Conservation (phyloP, 2,888 invertebrate species). For the Agrochola lychnidis region DNA sequence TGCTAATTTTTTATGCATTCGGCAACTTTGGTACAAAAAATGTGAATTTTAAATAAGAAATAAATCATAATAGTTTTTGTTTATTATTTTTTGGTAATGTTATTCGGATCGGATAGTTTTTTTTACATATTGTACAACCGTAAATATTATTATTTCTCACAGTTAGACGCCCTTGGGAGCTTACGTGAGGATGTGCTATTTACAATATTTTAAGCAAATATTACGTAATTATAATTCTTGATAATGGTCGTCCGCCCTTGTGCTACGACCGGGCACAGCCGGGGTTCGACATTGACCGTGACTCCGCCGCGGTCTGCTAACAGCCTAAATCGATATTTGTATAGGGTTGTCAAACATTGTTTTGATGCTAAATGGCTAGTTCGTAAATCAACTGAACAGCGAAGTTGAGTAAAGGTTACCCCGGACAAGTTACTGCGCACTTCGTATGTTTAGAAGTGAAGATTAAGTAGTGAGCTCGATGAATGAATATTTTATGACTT, state of each 20-base stretch:
- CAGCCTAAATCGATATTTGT: conserved; percentile 67
- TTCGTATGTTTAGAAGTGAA: not conserved
- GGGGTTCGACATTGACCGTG: conserved; percentile 70
- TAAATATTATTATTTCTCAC: conserved; percentile 3
- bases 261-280: conserved; percentile 25
- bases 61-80: too few relatives aligned
- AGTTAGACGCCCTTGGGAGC: not conserved
- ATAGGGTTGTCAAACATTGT: conserved; percentile 47
- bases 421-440: not conserved
- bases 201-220: conserved; percentile 26
- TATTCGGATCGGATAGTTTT: too few relatives aligned
- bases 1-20: too few relatives aligned
- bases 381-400: conserved; percentile 19
- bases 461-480: not conserved
- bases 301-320: conserved; percentile 59
- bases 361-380: not conserved
- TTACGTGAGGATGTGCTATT: conserved; percentile 43
- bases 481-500: conserved; percentile 7
- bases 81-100: too few relatives aligned
- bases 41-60: too few relatives aligned
- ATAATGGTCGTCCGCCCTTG: conserved; percentile 46
- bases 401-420: conserved; percentile 31
- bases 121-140: too few relatives aligned
- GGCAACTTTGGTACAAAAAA: too few relatives aligned
- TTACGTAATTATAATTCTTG: conserved; percentile 36